Base-by-base conservation (phyloP, 2,113 vertebrate genomes). In the Notarius lentiginosus region DNA sequence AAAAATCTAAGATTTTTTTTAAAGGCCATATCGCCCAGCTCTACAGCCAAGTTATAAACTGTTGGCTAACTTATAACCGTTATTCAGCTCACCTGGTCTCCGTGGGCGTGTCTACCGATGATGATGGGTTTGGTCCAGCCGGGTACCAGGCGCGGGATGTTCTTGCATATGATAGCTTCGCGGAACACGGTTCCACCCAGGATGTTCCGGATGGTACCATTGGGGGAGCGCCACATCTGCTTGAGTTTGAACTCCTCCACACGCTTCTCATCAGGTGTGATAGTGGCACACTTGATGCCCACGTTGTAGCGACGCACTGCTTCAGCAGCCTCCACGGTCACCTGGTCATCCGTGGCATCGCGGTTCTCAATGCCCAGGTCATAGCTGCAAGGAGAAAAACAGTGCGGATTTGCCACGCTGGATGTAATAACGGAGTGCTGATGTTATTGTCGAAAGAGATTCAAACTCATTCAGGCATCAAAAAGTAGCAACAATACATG, bases 141-240 rank as follows among this genome's bases (percentile, higher is more conserved):
- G 0, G 96, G 93, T 86, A 99, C 97, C 84, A 99, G 94, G 20
- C 97, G 96, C 22, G 98, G 98, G 88, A 99, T 97, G 92, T 99
- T 99, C 93, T 97, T 97, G 90, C 98, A 99, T 92, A 99, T 96
- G 90, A 99, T 99, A 41, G 98, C 97, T 91, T 99, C 98, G 30
- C 98, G 95, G 95, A 99, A 99, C 91, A 99, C 98, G 0, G 98
- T 99, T 83, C 98, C 98, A 11, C 98, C 98, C 5, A 99, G 94
- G 93, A 99, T 99, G 93, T 99, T 99, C 27, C 98, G 95, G 92
- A 99, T 99, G 88, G 98, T 99, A 60, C 98, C 98, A 22, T 99
- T 99, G 27, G 98, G 98, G 0, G 98, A 99, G 65, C 98, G 97
- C 98, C 98, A 99, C 98, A 99, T 99, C 92, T 98, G 95, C 92